phyloP scores from a whole-genome alignment of 64 coral and sea anemone species.

The Actinia equina region DNA sequence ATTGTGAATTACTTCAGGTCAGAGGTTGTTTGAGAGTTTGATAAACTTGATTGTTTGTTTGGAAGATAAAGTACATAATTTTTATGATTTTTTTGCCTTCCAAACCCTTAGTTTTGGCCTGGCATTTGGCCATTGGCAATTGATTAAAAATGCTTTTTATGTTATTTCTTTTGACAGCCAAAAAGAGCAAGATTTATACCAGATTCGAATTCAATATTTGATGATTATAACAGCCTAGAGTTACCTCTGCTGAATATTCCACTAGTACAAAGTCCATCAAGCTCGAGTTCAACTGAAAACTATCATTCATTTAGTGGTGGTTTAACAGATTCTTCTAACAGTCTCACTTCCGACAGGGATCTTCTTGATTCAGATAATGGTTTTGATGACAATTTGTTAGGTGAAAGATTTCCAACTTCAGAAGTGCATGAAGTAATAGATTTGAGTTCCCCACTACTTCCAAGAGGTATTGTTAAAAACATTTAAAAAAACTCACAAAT shows the following conservation, averaged over 20 bases:
- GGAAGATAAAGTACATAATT: too few relatives aligned
- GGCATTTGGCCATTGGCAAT: too few relatives aligned
- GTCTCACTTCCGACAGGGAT: background rate
- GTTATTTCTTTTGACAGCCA: background rate
- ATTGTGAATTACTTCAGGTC: too few relatives aligned
- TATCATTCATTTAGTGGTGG: background rate
- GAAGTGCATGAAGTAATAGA: slow-evolving; percentile 6
- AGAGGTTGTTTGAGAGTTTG: too few relatives aligned
- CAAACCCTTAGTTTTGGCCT: too few relatives aligned
- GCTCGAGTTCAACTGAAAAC: background rate
- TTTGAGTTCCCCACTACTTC: background rate
- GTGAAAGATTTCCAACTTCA: background rate
- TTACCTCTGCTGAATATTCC: background rate
- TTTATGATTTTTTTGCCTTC: too few relatives aligned
- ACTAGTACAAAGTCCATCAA: background rate
- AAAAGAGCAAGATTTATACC: background rate
- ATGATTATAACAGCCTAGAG: background rate
- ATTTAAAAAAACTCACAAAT: too few relatives aligned
- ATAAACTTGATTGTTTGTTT: too few relatives aligned
- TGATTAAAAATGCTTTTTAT: background rate
- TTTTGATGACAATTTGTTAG: background rate
- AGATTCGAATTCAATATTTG: background rate
- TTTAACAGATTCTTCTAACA: background rate
- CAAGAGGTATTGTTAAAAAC: background rate
- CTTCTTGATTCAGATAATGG: background rate